Evolutionary conservation across 2,797 vertebrate species (phyloP).

Genomic region (Pitangus sulphuratus): DNA sequence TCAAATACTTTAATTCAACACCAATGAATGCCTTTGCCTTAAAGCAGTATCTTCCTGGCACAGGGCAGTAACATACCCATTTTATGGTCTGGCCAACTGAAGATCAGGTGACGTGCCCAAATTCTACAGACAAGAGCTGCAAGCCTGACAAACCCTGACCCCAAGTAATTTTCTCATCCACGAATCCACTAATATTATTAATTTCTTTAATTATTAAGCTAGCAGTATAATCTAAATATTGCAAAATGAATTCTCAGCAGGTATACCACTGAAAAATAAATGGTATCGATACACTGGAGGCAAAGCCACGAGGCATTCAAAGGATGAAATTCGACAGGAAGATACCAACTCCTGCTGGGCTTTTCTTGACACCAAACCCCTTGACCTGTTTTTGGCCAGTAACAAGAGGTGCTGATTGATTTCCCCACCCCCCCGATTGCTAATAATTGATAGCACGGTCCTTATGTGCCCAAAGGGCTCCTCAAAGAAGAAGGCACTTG

Average conservation of each 20-base stretch:
- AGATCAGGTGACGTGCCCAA: not conserved
- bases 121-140: not conserved
- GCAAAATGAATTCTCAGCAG: not conserved
- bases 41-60: not conserved
- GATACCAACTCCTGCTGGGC: not conserved
- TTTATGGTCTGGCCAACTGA: not conserved
- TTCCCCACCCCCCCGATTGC: not conserved
- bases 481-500: not conserved
- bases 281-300: not conserved
- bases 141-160: not conserved
- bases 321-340: not conserved
- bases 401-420: not conserved
- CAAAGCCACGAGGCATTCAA: not conserved
- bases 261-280: not conserved
- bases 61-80: accelerated
- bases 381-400: not conserved
- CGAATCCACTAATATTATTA: not conserved
- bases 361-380: not conserved
- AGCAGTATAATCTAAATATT: not conserved
- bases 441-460: accelerated
- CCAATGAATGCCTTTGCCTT: not conserved
- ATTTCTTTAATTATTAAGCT: not conserved
- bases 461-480: accelerated
- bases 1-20: not conserved
- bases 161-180: not conserved